A percentile compares a stretch with the other conserved stretches of the same genome.
phyloP scores from a whole-genome alignment of 1,140 invertebrate species.

The Lethocerus indicus region DNA sequence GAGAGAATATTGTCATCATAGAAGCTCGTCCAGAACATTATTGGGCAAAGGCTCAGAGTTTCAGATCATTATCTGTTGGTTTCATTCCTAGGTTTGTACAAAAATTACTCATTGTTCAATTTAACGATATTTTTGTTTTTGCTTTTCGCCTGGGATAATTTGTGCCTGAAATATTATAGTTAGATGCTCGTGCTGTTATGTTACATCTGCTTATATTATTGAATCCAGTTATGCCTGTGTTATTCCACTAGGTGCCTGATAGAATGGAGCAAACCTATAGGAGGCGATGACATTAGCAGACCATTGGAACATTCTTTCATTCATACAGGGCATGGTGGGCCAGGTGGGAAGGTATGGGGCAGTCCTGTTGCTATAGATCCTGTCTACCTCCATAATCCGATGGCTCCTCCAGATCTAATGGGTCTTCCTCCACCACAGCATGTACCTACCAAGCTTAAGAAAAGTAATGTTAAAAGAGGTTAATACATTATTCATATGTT shows the following conservation, averaged over 20 bases:
- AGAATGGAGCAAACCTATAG: too few relatives aligned
- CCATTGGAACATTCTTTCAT: constrained; percentile 73
- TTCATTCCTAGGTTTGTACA: constrained; percentile 41
- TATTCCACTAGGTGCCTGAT: too few relatives aligned
- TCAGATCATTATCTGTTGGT: constrained; percentile 73
- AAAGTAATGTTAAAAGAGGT: constrained; percentile 4
- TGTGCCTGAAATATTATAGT: too few relatives aligned
- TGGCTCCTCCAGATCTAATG: constrained; percentile 61
- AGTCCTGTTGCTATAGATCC: constrained; percentile 65
- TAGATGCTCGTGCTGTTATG: too few relatives aligned
- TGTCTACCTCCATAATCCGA: constrained; percentile 67
- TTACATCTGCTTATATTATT: too few relatives aligned
- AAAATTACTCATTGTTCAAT: too few relatives aligned
- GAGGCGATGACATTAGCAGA: constrained; percentile 51
- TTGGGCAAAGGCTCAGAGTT: constrained; percentile 94
- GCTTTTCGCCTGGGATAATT: not conserved
- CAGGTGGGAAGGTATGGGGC: constrained; percentile 71
- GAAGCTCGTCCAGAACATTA: constrained; percentile 81
- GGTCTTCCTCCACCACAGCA: constrained; percentile 25
- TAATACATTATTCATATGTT: not conserved
- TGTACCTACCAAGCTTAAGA: constrained; percentile 17
- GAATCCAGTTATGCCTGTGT: too few relatives aligned
- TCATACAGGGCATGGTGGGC: constrained; percentile 53
- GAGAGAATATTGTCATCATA: constrained; percentile 80
- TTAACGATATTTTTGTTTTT: too few relatives aligned